Evolutionary conservation across 2,113 vertebrate genomes (phyloP).

Genomic region (Tragelaphus buxtoni): DNA sequence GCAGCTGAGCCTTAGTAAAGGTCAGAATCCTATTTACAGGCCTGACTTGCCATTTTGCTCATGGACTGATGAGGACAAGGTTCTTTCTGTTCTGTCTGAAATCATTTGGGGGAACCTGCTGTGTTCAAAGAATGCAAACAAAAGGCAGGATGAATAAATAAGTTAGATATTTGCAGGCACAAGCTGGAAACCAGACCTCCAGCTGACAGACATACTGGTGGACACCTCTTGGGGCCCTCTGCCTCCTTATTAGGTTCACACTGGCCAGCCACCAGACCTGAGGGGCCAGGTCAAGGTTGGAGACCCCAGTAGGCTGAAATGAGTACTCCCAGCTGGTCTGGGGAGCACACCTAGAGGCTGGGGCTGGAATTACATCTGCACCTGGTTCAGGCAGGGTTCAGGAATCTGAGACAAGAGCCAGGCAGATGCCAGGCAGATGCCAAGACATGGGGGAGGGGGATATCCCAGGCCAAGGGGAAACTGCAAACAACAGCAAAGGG

Average conservation of each 20-base stretch:
- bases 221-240: neutral
- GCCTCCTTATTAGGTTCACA: neutral
- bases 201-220: neutral
- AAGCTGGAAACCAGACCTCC: neutral
- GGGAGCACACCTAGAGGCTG: neutral
- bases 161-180: slow-evolving; percentile 21
- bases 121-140: slow-evolving; percentile 49
- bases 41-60: slow-evolving; percentile 34
- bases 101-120: slow-evolving; percentile 18
- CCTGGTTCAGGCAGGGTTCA: slow-evolving; percentile 31
- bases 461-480: neutral
- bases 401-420: slow-evolving; percentile 45
- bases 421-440: slow-evolving; percentile 36
- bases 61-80: neutral
- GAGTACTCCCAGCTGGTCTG: slow-evolving; percentile 7
- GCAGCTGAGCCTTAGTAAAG: neutral
- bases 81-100: slow-evolving; percentile 26
- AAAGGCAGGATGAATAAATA: slow-evolving; percentile 38
- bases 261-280: neutral
- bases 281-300: neutral
- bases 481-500: neutral
- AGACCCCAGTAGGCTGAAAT: neutral
- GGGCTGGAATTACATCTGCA: slow-evolving; percentile 20
- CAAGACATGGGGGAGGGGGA: neutral
- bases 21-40: slow-evolving; percentile 26